Percentiles rank a stretch among this genome's conserved stretches.
phyloP scores from a whole-genome alignment of 2,888 invertebrate species.

The Limnephilus lunatus region DNA sequence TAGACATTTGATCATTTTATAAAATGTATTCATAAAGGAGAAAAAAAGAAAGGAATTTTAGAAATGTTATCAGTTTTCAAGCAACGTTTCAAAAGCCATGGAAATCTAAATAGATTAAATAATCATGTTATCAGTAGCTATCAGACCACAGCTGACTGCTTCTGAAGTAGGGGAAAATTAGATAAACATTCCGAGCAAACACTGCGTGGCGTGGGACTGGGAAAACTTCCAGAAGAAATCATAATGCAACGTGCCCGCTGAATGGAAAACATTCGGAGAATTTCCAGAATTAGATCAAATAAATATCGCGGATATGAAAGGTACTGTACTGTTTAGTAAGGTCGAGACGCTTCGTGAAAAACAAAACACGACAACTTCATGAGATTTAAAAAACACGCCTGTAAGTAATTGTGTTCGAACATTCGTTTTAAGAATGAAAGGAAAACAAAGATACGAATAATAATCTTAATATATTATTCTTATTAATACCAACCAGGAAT shows the following conservation, averaged over 20 bases:
- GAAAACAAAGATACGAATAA: not conserved
- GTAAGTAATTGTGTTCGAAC: too few species aligned
- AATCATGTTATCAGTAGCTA: not conserved
- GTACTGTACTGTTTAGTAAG: not conserved
- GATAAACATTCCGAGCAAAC: not conserved
- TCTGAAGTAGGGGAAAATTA: not conserved
- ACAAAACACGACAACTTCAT: not conserved
- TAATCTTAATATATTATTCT: too few species aligned
- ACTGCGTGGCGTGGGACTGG: not conserved
- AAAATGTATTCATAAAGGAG: too few species aligned
- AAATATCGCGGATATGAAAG: not conserved
- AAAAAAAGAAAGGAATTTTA: too few species aligned
- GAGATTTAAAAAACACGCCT: too few species aligned
- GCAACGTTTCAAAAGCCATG: not conserved
- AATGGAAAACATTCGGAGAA: not conserved
- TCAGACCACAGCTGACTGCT: not conserved
- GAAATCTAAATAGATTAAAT: not conserved
- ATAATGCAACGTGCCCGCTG: not conserved
- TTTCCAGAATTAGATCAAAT: constrained; percentile 5
- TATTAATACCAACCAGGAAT: too few species aligned
- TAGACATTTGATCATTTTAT: too few species aligned
- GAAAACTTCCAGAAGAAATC: constrained; percentile 2
- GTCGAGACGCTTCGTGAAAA: not conserved
- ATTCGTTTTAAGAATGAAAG: not conserved
- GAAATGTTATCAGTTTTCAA: too few species aligned